Evolutionary conservation across 2,797 vertebrate species (phyloP).

Genomic region (Pteropus rufus): DNA sequence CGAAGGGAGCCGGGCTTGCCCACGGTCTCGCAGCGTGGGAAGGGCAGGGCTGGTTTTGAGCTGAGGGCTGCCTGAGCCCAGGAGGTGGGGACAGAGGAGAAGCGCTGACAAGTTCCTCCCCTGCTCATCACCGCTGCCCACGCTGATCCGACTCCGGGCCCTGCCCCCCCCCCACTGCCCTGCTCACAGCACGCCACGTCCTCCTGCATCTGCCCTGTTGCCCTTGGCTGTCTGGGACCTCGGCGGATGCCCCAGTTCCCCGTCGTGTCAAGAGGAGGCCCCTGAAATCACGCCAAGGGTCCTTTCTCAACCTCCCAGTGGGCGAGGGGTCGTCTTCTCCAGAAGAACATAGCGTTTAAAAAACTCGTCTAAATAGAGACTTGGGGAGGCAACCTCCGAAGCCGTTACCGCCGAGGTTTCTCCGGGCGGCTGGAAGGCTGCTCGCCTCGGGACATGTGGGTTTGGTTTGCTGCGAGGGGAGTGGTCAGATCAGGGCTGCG

Average conservation of each 20-base stretch:
- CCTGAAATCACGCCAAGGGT: neutral
- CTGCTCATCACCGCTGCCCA: neutral
- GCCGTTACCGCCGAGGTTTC: neutral
- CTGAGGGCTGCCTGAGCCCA: neutral
- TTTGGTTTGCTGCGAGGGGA: neutral
- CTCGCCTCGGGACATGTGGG: neutral
- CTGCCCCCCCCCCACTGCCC: neutral
- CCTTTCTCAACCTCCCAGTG: neutral
- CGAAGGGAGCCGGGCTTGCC: neutral
- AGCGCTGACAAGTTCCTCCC: neutral
- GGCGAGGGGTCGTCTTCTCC: neutral
- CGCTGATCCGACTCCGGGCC: accelerated
- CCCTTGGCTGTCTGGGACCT: too few relatives aligned
- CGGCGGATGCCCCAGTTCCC: neutral
- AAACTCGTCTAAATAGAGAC: neutral
- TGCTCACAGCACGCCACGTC: accelerated
- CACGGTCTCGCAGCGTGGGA: neutral
- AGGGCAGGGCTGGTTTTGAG: neutral
- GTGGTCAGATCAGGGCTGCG: neutral
- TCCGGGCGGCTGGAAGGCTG: neutral
- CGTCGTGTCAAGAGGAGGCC: neutral
- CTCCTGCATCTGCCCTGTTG: neutral
- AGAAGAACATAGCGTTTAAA: neutral
- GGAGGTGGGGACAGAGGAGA: neutral
- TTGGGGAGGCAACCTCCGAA: too few relatives aligned